Base-by-base conservation (phyloP, 2,888 invertebrate genomes). In the Halictus quadricinctus region DNA sequence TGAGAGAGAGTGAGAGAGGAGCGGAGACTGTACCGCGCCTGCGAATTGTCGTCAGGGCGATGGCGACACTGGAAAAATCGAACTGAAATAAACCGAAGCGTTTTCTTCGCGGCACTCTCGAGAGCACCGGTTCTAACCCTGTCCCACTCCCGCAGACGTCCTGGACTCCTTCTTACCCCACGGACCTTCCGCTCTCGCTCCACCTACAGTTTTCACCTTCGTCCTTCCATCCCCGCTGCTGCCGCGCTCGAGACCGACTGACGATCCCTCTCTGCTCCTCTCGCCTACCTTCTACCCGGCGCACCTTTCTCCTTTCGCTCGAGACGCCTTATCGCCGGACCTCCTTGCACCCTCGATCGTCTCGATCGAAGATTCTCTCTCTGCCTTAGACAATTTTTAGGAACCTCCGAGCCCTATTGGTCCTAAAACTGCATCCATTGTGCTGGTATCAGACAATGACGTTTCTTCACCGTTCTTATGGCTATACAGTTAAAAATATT, bases 51-150 rank as follows among this genome's bases (percentile, higher is more conserved):
- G 94, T 93, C 94, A 92, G 92, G 92, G 92, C 93, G 92, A 93
- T 93, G 92, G 92, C 92, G 94, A 93, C 94, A 93, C 93, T 92
- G 93, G 94, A 94, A 94, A 94, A 94, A 94, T 94, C 94, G 94
- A 94, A 94, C 93, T 91, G 92, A 93, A 94, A 94, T 94, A 94
- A 93, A 94, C 94, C 94, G 92, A 94, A 94, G 94, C 92, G 91
- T 93, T 94, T 94, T 93, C 93, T 92, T 92, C 92, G 90, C 90
- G 81, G 83, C 87, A 85, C 90, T 90, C 88, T 69, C 69, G 69
- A 69, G 87, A 87, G 88, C 84, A 88, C 85, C 85, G 75, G 73
- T 60, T 72, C 77, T 86, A 79, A 79, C 76, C 41, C 79, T 58
- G 54, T 80, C 80, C 66, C 48, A 46, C 70, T 72, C 73, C 58